Base-by-base conservation (phyloP, 2,113 vertebrate genomes). In the Steatornis caripensis region DNA sequence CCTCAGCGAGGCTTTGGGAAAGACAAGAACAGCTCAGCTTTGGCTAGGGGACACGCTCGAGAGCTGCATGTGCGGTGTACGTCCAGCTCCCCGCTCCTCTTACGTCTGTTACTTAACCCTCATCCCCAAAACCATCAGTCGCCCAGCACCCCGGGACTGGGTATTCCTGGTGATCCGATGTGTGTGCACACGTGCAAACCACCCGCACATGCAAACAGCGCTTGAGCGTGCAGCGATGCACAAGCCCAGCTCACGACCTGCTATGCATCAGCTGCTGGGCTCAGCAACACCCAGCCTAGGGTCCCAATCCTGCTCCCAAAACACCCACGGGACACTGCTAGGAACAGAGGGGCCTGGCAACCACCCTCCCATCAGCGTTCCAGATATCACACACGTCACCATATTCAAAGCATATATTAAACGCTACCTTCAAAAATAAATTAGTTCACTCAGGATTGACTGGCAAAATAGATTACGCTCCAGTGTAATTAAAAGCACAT, bases 311-410 rank as follows among this genome's bases (percentile, higher is more conserved):
- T 10, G 27, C 78, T 58, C 87, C 87, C 85, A 27, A 20, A 61
- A 36, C 0, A 2, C 8, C 68, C 83, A 0, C 0, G 2, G 82
- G 76, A 20, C 12, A 0, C 64, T 13, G 18, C 10, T 26, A 32
- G 91, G 84, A 32, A 5, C 55, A 29, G 41, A 10, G 49, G 7
- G 12, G 53, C 7, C 61, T 34, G 68, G 29, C 6, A 55, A 16
- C 20, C 34, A 3, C 46, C 39, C n/a, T 48, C 48, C 77, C 37
- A 0, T 0, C 2, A 1, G 17, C 0, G 12, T 29, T 37, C 51
- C 49, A 3, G 1, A 3, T 3, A 9, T 2, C 39, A 7, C 72
- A 2, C n/a, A 6, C 39, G 1, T 2, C 0, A 0, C 0, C 0
- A 1, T 5, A 7, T 15, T 57, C 61, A 58, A 3, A 51, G 87